Evolutionary conservation across 2,797 vertebrate genomes (phyloP).

Genomic region (Micropoecilia bifurca): DNA sequence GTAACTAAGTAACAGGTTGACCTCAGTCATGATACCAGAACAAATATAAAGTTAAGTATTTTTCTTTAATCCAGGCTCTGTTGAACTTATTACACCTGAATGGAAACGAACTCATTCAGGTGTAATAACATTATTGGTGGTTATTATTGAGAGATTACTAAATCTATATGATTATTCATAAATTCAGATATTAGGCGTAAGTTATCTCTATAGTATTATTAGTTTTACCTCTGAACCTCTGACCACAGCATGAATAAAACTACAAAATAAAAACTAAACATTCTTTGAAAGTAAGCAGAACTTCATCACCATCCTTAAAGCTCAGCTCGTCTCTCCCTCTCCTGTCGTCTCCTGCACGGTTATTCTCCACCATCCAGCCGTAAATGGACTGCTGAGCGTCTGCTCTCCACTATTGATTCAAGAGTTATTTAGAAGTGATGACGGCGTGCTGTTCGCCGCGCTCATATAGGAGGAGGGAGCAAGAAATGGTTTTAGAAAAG

Average conservation of each 20-base stretch:
- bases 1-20: neutral
- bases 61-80: neutral
- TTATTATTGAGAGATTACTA: neutral
- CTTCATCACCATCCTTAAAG: neutral
- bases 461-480: conserved; percentile 55
- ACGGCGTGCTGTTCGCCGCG: conserved; percentile 59
- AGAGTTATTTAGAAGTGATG: conserved; percentile 64
- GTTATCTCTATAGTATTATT: neutral
- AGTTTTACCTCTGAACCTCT: neutral
- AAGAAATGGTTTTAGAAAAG: conserved; percentile 21
- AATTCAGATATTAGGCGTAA: neutral
- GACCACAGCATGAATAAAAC: neutral
- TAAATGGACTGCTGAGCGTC: conserved; percentile 70
- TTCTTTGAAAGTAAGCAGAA: neutral
- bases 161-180: neutral
- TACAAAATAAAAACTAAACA: neutral
- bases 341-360: conserved; percentile 37
- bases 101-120: neutral
- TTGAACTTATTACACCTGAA: neutral
- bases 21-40: neutral
- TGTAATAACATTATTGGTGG: neutral
- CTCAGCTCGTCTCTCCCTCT: neutral
- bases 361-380: conserved; percentile 54
- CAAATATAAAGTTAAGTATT: neutral
- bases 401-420: conserved; percentile 67